Base-by-base conservation (phyloP, 2,888 invertebrate species). In the Opisthograptis luteolata region DNA sequence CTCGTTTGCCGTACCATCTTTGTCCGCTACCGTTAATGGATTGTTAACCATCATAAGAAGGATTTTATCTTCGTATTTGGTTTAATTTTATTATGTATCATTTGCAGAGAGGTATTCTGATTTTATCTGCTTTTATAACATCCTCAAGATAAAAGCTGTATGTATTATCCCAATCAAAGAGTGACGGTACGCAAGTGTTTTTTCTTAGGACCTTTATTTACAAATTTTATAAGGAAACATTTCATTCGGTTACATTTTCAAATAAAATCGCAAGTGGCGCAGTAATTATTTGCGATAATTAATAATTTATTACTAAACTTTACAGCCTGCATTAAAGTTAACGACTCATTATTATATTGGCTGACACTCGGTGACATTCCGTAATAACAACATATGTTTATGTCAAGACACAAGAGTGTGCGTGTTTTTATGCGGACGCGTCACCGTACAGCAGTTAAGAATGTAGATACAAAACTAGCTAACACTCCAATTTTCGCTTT, bases 21-120 rank as follows among this genome's bases (percentile, higher is more conserved):
- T 70, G 70, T 81, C 79, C 70, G 74, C 77, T 72, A 66, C 75
- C 77, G 77, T 76, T 85, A 84, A 86, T 85, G 81, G 77, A 83
- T 84, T 85, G 83, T 85, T 81, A 52, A 54, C 49, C 31, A 42
- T 54, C 47, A 31, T 13, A 34, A 24, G 34, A 78, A 74, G 72
- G 63, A 66, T 72, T 70, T 70, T 68, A 66, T 71, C 52, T 67
- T 70, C 61, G 55, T 62, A 56, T 53, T 53, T 35, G 47, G 32
- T 51, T 51, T 55, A 22, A 41, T 49, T 59, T 51, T 51, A 49
- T 36, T 35, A 55, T 30, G 34, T 50, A 49, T 45, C 43, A 28
- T 48, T 31, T 43, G 36, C 46, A 17, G n/a, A 22, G 13, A 14
- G 7, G 6, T 25, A 17, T 36, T 22, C 12, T 20, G 22, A 24